Conservation (phyloP, 2,797 vertebrate genomes). For the Amblyraja radiata region DNA sequence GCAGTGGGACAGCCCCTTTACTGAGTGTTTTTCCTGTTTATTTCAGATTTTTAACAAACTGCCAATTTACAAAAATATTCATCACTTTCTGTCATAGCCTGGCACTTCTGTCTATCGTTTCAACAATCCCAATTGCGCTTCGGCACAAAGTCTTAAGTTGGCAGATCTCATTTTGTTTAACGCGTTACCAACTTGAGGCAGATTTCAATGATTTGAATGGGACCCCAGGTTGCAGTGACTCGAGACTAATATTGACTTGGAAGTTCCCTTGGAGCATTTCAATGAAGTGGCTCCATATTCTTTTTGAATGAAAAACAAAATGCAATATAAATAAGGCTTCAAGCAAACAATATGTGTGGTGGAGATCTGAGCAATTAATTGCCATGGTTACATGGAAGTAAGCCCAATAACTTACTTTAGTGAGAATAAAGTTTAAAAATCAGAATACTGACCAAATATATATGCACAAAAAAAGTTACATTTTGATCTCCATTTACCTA, state of each 20-base stretch:
- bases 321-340: slow-evolving; percentile 17
- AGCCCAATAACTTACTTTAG: background rate
- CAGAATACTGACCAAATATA: background rate
- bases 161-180: slow-evolving; percentile 15
- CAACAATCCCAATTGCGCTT: background rate
- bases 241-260: slow-evolving; percentile 27
- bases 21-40: no score
- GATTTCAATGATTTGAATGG: slow-evolving; percentile 12
- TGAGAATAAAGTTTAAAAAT: background rate
- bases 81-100: background rate
- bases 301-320: background rate
- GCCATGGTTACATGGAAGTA: slow-evolving; percentile 17
- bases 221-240: slow-evolving; percentile 17
- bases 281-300: background rate
- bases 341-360: slow-evolving; percentile 27
- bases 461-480: background rate
- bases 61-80: no score
- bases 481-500: no score
- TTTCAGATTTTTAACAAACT: no score
- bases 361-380: slow-evolving; percentile 6
- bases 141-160: background rate
- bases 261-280: slow-evolving; percentile 31
- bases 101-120: background rate
- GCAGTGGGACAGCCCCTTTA: no score
- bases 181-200: slow-evolving; percentile 2